Evolutionary conservation across 2,113 vertebrate genomes (phyloP).

Genomic region (Corydoras sp.): DNA sequence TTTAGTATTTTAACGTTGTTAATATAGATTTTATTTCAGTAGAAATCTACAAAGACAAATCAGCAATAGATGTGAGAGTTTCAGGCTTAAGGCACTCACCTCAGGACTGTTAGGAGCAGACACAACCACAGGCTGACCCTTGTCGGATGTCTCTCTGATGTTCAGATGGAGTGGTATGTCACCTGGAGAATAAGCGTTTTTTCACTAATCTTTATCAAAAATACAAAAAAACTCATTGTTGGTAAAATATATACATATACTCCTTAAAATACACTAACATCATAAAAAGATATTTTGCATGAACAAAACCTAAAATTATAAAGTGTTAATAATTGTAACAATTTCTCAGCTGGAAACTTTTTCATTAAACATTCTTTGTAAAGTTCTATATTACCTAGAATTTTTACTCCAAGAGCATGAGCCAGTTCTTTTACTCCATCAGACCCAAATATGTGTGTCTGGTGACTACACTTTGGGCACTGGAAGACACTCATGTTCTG

Average conservation of each 20-base stretch:
- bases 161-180: slow-evolving; percentile 88
- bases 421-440: slow-evolving; percentile 81
- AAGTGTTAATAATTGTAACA: not conserved
- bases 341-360: not conserved
- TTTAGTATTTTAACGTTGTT: too few species aligned
- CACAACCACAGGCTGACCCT: slow-evolving; percentile 82
- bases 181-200: slow-evolving; percentile 60
- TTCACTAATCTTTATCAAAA: too few species aligned
- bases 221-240: too few species aligned
- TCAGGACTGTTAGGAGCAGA: slow-evolving; percentile 83
- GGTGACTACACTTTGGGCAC: slow-evolving; percentile 87
- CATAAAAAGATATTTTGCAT: too few species aligned
- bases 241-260: too few species aligned
- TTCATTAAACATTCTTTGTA: not conserved
- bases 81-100: slow-evolving; percentile 61
- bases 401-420: slow-evolving; percentile 68
- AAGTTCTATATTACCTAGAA: slow-evolving; percentile 74
- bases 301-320: too few species aligned
- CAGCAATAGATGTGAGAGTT: not conserved
- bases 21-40: too few species aligned
- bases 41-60: too few species aligned
- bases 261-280: too few species aligned
- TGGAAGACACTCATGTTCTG: slow-evolving; percentile 98
- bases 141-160: slow-evolving; percentile 86
- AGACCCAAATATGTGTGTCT: slow-evolving; percentile 89